Conservation (phyloP, 2,113 vertebrate species). For the Nipponia nippon region DNA sequence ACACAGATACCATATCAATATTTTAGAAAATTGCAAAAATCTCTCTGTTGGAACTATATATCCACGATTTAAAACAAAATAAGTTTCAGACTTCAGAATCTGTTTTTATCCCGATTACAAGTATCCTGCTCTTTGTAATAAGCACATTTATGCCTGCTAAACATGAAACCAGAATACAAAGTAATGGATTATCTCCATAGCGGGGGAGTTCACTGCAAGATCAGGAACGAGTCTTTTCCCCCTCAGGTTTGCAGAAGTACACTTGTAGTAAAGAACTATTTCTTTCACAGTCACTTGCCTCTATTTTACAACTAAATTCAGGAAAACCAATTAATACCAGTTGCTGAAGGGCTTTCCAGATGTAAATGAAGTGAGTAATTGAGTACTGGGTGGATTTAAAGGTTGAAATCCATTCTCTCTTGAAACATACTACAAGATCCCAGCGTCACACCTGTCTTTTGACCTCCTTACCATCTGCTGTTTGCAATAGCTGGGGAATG, state of each 20-base stretch:
- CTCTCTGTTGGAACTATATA: neutral
- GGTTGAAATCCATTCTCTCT: neutral
- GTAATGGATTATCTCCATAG: neutral
- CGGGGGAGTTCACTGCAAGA: neutral
- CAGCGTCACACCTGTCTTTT: neutral
- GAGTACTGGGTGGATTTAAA: neutral
- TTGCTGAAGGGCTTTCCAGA: neutral
- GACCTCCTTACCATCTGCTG: neutral
- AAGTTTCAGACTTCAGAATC: neutral
- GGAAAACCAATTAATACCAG: neutral
- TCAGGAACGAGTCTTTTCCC: neutral
- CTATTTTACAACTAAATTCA: neutral
- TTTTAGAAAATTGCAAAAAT: neutral
- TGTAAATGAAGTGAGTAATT: neutral
- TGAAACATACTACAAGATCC: neutral
- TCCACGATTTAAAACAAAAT: neutral
- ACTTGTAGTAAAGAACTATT: neutral
- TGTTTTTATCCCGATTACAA: neutral
- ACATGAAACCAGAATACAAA: neutral
- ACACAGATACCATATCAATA: rapidly evolving
- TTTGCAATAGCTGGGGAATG: neutral
- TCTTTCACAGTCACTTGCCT: neutral
- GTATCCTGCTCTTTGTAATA: neutral
- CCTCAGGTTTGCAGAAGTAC: neutral
- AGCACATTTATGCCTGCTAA: neutral